A percentile compares a stretch with the other conserved stretches of the same genome.
These are phyloP conservation scores for Ambastaia sidthimunki DNA, from an alignment of 2,797 vertebrate species.

Conservation along the genomic window DNA sequence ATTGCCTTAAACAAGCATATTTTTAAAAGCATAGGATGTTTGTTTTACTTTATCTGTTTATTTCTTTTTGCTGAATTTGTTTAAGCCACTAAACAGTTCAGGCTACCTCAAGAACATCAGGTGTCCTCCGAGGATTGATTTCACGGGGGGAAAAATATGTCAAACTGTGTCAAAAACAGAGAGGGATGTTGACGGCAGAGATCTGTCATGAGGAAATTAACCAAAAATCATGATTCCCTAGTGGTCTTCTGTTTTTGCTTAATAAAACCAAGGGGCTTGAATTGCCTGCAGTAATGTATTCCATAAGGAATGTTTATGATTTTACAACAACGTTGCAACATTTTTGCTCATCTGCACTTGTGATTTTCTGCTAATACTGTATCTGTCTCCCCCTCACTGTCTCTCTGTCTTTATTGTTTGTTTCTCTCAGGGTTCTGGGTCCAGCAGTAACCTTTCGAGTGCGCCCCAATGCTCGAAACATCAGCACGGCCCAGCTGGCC, in stretches of 20 bases:
- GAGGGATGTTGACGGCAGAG: conserved; percentile 16
- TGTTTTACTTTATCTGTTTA: not conserved
- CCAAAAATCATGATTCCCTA: not conserved
- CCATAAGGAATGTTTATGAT: not conserved
- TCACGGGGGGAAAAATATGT: not conserved
- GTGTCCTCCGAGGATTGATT: conserved; percentile 27
- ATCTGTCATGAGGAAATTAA: conserved; percentile 23
- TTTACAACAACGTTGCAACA: not conserved
- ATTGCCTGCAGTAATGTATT: not conserved
- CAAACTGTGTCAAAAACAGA: conserved; percentile 19
- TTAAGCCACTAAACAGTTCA: conserved; percentile 19
- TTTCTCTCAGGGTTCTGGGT: conserved; percentile 82
- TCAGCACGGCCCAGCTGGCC: conserved; percentile 82
- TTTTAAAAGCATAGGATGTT: not conserved
- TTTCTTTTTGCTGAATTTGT: conserved; percentile 9
- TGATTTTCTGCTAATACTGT: not conserved
- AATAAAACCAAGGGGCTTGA: not conserved
- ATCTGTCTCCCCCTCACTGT: conserved; percentile 32
- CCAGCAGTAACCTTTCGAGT: conserved; percentile 91
- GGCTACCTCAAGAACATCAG: conserved; percentile 20
- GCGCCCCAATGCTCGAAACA: conserved; percentile 80
- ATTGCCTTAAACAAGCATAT: not conserved
- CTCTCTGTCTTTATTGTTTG: conserved; percentile 9
- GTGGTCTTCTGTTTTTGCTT: conserved; percentile 18
- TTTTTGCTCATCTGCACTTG: not conserved